Base-by-base conservation (phyloP, 2,113 vertebrate species). In the Bufo gargarizans region DNA sequence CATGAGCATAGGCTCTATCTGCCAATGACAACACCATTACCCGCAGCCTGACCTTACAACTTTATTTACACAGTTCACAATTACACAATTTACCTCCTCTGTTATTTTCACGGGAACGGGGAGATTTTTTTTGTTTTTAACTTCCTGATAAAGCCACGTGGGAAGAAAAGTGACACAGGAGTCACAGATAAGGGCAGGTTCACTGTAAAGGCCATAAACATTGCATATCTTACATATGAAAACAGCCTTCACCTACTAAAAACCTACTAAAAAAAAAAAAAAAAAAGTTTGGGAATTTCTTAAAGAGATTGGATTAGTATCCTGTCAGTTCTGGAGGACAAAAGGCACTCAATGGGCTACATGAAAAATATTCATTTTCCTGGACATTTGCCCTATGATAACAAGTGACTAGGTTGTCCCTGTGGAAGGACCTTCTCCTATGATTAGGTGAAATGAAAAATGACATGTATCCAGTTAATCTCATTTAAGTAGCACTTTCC, bases 21-120 rank as follows among this genome's bases (percentile, higher is more conserved):
- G 76, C 19, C 16, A 12, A 20, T 45, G 58, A 58, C 16, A 43
- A 61, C 79, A 47, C 56, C 14, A 61, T 43, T 61, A 45, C 9
- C 58, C 79, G 6, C 80, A 47, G 19, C 11, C 10, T 63, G 80
- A 82, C 80, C 80, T 82, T 47, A 82, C 55, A 61, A 82, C 79
- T 82, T 59, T 82, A 43, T 82, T 43, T 59, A 82, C 80, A 17
- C 49, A 80, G 49, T 43, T 53, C 17, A 79, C 53, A 82, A 71
- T 71, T 72, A 45, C 69, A 72, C 69, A 72, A 72, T 16, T 82
- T 61, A 82, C 59, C 59, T 33, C 33, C 33, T 33, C 33, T 61
- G 79, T n/a, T 19, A 0, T 11, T 47, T 47, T 82, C 45, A 17
- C 13, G 6, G 6, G 69, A 72, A 17, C 33, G 43, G 14, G 49